A percentile compares a stretch with the other conserved stretches of the same genome.
Evolutionary conservation across 2,888 invertebrate species (phyloP).

Genomic region (Itoplectis maculator): DNA sequence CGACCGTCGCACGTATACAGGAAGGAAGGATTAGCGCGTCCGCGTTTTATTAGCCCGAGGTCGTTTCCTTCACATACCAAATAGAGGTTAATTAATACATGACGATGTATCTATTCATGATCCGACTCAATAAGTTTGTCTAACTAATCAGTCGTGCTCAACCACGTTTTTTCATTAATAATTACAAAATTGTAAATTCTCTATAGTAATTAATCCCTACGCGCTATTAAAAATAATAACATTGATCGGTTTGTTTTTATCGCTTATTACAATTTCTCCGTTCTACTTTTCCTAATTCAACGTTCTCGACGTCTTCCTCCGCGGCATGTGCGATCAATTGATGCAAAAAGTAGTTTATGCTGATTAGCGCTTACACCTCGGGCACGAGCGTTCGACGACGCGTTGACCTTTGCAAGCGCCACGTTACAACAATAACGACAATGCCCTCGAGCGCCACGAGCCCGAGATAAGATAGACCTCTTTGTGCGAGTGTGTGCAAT

Average conservation of each 20-base stretch:
- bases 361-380: neutral
- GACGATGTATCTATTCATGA: neutral
- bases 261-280: too few relatives aligned
- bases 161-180: neutral
- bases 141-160: neutral
- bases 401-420: neutral
- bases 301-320: too few relatives aligned
- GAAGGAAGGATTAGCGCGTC: constrained; percentile 50
- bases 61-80: constrained; percentile 47
- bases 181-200: too few relatives aligned
- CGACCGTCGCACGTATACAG: constrained; percentile 20
- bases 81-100: constrained; percentile 61
- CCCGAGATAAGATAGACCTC: neutral
- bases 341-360: neutral
- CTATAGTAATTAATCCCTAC: too few relatives aligned
- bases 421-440: neutral
- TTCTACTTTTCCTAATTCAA: too few relatives aligned
- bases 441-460: neutral
- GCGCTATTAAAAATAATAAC: too few relatives aligned
- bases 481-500: neutral
- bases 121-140: neutral
- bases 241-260: too few relatives aligned
- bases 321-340: too few relatives aligned
- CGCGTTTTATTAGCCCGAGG: constrained; percentile 51
- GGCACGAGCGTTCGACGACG: neutral